Percentiles rank a stretch among this genome's conserved stretches.
These are phyloP conservation scores for Mycteria americana DNA, from an alignment of 2,797 vertebrate genomes.

Conservation along the genomic window DNA sequence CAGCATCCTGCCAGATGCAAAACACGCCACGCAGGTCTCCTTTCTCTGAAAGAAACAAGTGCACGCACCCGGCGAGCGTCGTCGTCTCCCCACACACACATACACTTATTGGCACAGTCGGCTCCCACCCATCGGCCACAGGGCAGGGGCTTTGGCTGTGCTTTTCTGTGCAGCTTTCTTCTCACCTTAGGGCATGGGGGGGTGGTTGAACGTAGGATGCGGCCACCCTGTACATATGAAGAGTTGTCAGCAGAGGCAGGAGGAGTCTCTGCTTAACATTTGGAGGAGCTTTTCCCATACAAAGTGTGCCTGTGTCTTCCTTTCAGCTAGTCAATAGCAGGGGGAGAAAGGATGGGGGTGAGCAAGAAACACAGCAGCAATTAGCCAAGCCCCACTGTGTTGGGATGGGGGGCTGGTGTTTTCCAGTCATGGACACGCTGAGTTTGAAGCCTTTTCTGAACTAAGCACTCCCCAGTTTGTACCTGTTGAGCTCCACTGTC, in stretches of 20 bases:
- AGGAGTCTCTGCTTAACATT: not conserved
- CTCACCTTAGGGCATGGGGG: not conserved
- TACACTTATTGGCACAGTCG: not conserved
- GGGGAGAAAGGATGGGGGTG: not conserved
- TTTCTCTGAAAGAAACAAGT: not conserved
- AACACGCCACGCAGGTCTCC: not conserved
- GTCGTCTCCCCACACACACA: rapidly evolving
- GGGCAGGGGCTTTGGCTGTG: not conserved
- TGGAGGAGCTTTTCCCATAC: not conserved
- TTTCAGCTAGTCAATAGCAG: not conserved
- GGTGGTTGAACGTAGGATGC: not conserved
- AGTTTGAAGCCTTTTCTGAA: not conserved
- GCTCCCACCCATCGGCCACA: rapidly evolving
- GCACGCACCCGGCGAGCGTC: rapidly evolving
- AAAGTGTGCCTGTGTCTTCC: not conserved
- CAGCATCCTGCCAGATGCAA: not conserved
- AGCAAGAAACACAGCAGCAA: not conserved
- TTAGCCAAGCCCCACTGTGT: not conserved
- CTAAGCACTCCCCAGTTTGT: not conserved
- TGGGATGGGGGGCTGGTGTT: not conserved
- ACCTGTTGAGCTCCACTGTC: not conserved
- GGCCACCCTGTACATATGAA: not conserved
- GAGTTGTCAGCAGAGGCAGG: not conserved
- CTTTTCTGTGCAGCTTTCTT: not conserved
- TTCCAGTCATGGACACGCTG: rapidly evolving